phyloP scores from a whole-genome alignment of 2,888 invertebrate species.

The Julus scandinavius region DNA sequence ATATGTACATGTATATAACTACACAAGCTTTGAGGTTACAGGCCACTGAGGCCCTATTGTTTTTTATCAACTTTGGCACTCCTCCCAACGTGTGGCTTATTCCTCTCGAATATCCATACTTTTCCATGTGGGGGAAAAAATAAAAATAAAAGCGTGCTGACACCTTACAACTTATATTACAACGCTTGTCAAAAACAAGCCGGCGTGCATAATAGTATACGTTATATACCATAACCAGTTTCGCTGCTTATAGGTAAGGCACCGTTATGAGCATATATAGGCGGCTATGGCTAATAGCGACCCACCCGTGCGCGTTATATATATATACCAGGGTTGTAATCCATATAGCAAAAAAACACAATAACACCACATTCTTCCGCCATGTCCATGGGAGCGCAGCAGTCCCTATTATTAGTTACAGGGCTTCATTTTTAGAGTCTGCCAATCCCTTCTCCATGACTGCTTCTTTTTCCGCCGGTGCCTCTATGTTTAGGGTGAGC shows the following conservation, averaged over 20 bases:
- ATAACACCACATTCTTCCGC: neutral
- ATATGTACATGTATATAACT: too few relatives aligned
- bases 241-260: neutral
- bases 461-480: neutral
- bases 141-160: too few relatives aligned
- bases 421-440: slow-evolving; percentile 25
- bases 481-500: neutral
- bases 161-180: too few relatives aligned
- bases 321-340: neutral
- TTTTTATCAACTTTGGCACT: too few relatives aligned
- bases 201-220: too few relatives aligned
- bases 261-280: neutral
- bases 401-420: slow-evolving; percentile 14
- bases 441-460: slow-evolving; percentile 17
- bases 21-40: too few relatives aligned
- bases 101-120: too few relatives aligned
- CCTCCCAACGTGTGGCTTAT: too few relatives aligned
- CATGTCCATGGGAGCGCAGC: neutral
- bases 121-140: too few relatives aligned
- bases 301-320: neutral
- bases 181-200: too few relatives aligned
- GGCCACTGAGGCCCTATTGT: too few relatives aligned
- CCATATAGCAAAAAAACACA: neutral
- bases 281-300: neutral
- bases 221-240: too few relatives aligned